Percentiles rank a stretch among this genome's conserved stretches.
Conservation (phyloP, 2,113 vertebrate species). For the Pachypanchax playfairii region DNA sequence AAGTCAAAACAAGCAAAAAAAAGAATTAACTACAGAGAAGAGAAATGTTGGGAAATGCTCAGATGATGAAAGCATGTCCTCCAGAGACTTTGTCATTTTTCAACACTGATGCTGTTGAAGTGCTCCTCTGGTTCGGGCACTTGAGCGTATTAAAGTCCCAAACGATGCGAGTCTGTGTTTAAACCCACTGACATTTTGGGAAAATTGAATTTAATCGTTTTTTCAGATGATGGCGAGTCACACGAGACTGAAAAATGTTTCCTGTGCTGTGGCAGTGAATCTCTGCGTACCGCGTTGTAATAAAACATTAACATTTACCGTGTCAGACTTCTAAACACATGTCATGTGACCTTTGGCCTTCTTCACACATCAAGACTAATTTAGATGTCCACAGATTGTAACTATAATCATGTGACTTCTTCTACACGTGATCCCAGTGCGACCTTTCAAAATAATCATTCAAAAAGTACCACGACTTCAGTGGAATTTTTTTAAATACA, state of each 20-base stretch:
- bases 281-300: slow-evolving; percentile 31
- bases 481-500: too few species aligned
- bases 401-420: too few species aligned
- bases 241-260: slow-evolving; percentile 34
- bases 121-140: slow-evolving; percentile 39
- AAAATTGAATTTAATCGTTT: slow-evolving; percentile 46
- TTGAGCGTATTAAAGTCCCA: slow-evolving; percentile 54
- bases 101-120: slow-evolving; percentile 49
- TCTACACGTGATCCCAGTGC: too few species aligned
- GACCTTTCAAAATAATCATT: too few species aligned
- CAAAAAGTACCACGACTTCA: too few species aligned
- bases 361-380: too few species aligned
- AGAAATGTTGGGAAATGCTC: slow-evolving; percentile 62
- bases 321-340: slow-evolving; percentile 27
- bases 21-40: too few species aligned
- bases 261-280: slow-evolving; percentile 20
- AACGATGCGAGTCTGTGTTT: slow-evolving; percentile 45
- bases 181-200: slow-evolving; percentile 51
- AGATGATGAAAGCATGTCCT: slow-evolving; percentile 61
- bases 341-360: slow-evolving; percentile 1
- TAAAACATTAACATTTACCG: slow-evolving; percentile 43
- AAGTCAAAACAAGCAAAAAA: slow-evolving; percentile 71
- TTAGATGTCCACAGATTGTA: too few species aligned
- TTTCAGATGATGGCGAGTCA: slow-evolving; percentile 39
- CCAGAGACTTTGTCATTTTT: slow-evolving; percentile 52